A percentile compares a stretch with the other conserved stretches of the same genome.
Evolutionary conservation across 2,888 invertebrate genomes (phyloP).

Genomic region (Drosophila nigricruria): DNA sequence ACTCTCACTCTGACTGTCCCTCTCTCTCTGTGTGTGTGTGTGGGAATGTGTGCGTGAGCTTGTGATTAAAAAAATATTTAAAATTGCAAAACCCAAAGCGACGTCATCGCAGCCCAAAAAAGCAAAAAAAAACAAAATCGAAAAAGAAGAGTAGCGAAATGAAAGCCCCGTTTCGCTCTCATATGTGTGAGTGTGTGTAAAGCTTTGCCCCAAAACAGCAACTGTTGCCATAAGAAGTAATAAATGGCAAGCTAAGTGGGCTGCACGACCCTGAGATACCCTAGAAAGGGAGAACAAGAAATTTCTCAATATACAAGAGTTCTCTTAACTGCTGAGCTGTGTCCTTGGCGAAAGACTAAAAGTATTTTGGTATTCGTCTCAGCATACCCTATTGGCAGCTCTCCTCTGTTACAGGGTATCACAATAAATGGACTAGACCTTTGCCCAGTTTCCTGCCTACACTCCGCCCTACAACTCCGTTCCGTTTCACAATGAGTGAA

Average conservation of each 20-base stretch:
- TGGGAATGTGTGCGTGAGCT: constrained; percentile 60
- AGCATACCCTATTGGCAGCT: neutral
- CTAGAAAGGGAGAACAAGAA: neutral
- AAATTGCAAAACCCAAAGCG: constrained; percentile 78
- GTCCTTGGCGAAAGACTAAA: no score
- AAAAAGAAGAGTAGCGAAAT: constrained; percentile 19
- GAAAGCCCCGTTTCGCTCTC: constrained; percentile 40
- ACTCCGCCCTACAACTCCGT: constrained; percentile 10
- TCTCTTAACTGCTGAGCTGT: no score
- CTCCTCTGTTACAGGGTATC: constrained; percentile 13
- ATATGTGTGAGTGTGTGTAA: constrained; percentile 55
- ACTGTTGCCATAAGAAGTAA: constrained; percentile 52
- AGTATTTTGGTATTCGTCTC: no score
- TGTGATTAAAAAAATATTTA: constrained; percentile 80
- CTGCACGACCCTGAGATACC: constrained; percentile 12
- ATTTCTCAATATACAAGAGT: neutral
- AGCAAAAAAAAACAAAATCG: constrained; percentile 17
- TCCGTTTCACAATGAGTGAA: constrained; percentile 65
- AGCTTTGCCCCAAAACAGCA: constrained; percentile 44
- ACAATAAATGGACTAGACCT: constrained; percentile 37
- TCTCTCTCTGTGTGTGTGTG: constrained; percentile 23
- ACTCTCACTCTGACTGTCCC: neutral
- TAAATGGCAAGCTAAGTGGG: constrained; percentile 13
- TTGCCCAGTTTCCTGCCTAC: constrained; percentile 23
- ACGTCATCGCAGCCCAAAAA: constrained; percentile 61